These are phyloP conservation scores for Drosophila erecta DNA, from an alignment of 1,140 invertebrate genomes.

Conservation along the genomic window DNA sequence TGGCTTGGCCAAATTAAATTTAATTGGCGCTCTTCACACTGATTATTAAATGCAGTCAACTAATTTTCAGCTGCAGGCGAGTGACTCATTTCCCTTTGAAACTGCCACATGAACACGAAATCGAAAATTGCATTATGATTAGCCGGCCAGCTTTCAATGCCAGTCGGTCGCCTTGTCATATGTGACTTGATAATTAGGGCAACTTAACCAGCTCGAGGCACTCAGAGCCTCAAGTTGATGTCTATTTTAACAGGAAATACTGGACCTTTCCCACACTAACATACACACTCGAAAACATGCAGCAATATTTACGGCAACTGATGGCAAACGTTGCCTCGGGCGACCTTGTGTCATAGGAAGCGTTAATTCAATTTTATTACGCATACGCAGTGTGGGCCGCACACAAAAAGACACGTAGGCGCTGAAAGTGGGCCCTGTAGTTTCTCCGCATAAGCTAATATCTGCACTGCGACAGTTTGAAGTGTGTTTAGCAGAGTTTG, in stretches of 20 bases:
- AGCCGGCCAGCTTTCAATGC: too few relatives aligned
- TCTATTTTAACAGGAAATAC: constrained; percentile 68
- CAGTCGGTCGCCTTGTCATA: constrained; percentile 9
- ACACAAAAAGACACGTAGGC: constrained; percentile 45
- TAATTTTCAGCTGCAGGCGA: constrained; percentile 13
- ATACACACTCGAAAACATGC: not conserved
- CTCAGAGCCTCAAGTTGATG: constrained; percentile 50
- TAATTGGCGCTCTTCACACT: constrained; percentile 13
- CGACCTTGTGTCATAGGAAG: constrained; percentile 54
- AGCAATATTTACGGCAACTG: constrained; percentile 42
- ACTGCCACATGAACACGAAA: constrained; percentile 25
- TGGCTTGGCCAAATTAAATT: constrained; percentile 18
- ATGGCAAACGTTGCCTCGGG: constrained; percentile 39
- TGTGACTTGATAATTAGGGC: constrained; percentile 62
- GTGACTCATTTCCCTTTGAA: constrained; percentile 20
- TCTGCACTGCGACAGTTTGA: constrained; percentile 69
- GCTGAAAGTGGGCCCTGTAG: too few relatives aligned
- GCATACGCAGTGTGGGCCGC: constrained; percentile 60
- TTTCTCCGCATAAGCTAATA: constrained; percentile 11
- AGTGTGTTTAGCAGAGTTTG: constrained; percentile 24
- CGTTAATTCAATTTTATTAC: constrained; percentile 77
- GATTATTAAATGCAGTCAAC: constrained; percentile 21
- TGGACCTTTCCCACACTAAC: constrained; percentile 1
- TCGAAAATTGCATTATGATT: constrained; percentile 15
- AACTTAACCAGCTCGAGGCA: constrained; percentile 40